phyloP scores from a whole-genome alignment of 1,140 invertebrate species.

The Mercenaria mercenaria region DNA sequence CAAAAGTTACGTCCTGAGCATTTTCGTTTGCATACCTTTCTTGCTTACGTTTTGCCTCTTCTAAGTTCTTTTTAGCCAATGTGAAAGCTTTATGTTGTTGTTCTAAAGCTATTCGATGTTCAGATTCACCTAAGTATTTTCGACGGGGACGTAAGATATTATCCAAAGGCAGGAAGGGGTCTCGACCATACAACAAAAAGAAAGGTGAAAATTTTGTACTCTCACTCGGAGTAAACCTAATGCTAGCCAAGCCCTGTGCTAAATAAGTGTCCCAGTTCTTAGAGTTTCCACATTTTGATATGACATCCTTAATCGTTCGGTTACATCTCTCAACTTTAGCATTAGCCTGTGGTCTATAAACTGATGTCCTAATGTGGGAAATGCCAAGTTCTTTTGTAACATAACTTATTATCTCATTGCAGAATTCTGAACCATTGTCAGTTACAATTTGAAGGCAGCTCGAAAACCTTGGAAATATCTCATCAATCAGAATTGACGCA shows the following conservation, averaged over 20 bases:
- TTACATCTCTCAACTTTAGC: not conserved
- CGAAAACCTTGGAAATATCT: not conserved
- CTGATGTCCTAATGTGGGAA: not conserved
- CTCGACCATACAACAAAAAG: conserved; percentile 13
- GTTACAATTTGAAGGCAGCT: not conserved
- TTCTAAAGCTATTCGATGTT: not conserved
- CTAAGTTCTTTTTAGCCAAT: no score
- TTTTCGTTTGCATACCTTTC: no score
- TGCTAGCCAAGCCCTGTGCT: not conserved
- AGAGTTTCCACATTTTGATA: not conserved
- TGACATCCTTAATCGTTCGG: not conserved
- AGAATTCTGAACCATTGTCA: conserved; percentile 19
- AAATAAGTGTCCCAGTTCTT: not conserved
- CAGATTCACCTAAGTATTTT: not conserved
- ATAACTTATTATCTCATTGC: not conserved
- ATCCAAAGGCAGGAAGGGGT: not conserved
- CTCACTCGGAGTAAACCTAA: not conserved
- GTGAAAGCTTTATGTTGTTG: no score
- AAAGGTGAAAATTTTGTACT: not conserved
- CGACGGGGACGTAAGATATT: not conserved
- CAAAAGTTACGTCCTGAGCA: no score
- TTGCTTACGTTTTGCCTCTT: no score
- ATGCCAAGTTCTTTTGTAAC: not conserved
- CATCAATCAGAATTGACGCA: not conserved
- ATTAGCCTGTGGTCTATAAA: conserved; percentile 8